phyloP scores from a whole-genome alignment of 2,888 invertebrate genomes.

The Hyppa rectilinea region DNA sequence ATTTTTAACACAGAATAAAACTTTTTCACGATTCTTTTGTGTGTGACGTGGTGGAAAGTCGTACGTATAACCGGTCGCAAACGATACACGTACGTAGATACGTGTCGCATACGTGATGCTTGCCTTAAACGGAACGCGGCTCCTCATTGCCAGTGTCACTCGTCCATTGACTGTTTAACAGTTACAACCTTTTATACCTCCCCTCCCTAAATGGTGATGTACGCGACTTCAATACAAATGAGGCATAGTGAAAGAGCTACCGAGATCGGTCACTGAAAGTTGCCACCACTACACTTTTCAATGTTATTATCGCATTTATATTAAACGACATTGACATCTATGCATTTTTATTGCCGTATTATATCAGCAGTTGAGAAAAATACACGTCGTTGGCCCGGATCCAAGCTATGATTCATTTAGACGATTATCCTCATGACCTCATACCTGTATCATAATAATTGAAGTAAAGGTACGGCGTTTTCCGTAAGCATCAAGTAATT shows the following conservation, averaged over 20 bases:
- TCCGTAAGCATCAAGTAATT: conserved; percentile 72
- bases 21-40: conserved; percentile 74
- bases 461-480: conserved; percentile 52
- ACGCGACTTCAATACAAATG: conserved; percentile 86
- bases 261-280: conserved; percentile 67
- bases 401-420: conserved; percentile 59
- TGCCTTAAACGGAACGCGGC: conserved; percentile 80
- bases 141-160: conserved; percentile 87
- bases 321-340: conserved; percentile 48
- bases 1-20: conserved; percentile 68
- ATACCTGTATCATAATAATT: conserved; percentile 30
- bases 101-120: conserved; percentile 81
- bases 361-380: conserved; percentile 39
- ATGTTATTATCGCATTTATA: conserved; percentile 47
- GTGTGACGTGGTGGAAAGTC: conserved; percentile 84
- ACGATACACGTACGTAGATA: conserved; percentile 83
- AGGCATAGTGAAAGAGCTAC: conserved; percentile 79
- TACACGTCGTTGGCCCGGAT: conserved; percentile 46
- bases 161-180: conserved; percentile 87
- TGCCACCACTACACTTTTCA: conserved; percentile 63
- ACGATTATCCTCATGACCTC: conserved; percentile 47
- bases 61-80: conserved; percentile 77
- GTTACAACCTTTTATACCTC: conserved; percentile 83
- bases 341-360: conserved; percentile 46
- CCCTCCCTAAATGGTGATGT: conserved; percentile 77